phyloP scores from a whole-genome alignment of 35 echinoderm and acorn worm genomes.

The Lytechinus variegatus region DNA sequence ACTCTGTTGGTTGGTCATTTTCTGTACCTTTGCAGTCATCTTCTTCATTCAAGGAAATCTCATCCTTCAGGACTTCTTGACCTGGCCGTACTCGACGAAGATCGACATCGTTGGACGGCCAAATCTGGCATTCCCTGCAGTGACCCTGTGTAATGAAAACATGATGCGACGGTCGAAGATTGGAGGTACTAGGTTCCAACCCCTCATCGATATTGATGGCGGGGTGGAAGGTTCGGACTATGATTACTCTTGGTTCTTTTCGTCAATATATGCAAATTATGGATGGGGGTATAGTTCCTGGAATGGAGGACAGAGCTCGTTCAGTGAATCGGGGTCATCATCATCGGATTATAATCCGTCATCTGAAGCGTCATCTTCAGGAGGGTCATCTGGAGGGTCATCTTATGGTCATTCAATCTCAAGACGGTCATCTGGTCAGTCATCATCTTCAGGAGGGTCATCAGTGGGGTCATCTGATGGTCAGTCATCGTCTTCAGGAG shows the following conservation, averaged over 20 bases:
- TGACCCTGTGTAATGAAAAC: constrained; percentile 39
- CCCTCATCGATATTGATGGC: constrained; percentile 68
- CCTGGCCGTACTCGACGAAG: constrained; percentile 33
- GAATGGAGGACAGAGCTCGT: too few relatives aligned
- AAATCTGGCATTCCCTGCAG: background rate
- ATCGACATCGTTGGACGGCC: constrained; percentile 38
- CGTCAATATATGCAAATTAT: background rate
- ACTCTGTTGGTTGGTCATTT: background rate
- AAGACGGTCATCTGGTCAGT: too few relatives aligned
- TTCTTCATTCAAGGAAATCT: background rate
- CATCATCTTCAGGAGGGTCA: background rate
- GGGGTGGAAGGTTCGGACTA: constrained; percentile 63
- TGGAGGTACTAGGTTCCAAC: constrained; percentile 63
- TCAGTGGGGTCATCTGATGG: background rate
- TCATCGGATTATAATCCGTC: too few relatives aligned
- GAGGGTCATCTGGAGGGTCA: background rate
- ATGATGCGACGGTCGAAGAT: constrained; percentile 49
- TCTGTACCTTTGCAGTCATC: background rate
- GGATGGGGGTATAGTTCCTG: background rate
- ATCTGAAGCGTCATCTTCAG: background rate
- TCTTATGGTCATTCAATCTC: too few relatives aligned
- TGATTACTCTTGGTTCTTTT: constrained; percentile 83
- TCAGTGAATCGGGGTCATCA: too few relatives aligned
- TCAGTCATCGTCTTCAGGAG: background rate
- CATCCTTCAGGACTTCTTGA: background rate